A percentile compares a stretch with the other conserved stretches of the same genome.
phyloP scores from a whole-genome alignment of 2,797 vertebrate species.

The Danio jaintianensis region DNA sequence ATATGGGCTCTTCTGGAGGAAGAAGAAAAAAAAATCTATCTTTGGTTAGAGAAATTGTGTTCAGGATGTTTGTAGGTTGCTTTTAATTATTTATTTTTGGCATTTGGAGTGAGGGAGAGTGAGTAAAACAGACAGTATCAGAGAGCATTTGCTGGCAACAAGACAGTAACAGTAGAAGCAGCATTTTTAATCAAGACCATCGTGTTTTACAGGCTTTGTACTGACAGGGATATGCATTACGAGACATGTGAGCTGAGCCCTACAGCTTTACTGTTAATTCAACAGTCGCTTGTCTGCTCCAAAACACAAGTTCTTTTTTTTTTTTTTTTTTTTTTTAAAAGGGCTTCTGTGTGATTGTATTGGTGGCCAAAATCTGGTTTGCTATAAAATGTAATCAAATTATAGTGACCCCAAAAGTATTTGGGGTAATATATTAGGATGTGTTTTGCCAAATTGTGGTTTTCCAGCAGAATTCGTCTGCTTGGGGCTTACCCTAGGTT shows the following conservation, averaged over 20 bases:
- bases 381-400: neutral
- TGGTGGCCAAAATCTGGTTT: neutral
- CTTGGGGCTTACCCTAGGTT: too few species aligned
- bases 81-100: constrained; percentile 19
- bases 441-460: neutral
- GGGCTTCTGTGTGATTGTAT: neutral
- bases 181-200: constrained; percentile 41
- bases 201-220: constrained; percentile 31
- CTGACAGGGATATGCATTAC: constrained; percentile 18
- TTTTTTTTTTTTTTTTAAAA: neutral
- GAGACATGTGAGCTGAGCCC: constrained; percentile 10
- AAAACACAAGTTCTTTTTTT: neutral
- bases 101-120: constrained; percentile 11
- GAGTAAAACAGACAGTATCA: constrained; percentile 9
- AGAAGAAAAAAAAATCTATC: neutral
- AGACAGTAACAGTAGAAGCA: constrained; percentile 14
- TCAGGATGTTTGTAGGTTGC: constrained; percentile 25
- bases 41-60: constrained; percentile 34
- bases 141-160: constrained; percentile 24
- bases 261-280: constrained; percentile 22
- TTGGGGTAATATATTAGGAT: neutral
- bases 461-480: neutral
- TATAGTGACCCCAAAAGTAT: neutral
- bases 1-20: constrained; percentile 50
- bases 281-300: neutral